A percentile compares a stretch with the other conserved stretches of the same genome.
These are phyloP conservation scores for Drosophila novamexicana DNA, from an alignment of 1,140 invertebrate species.

Conservation along the genomic window DNA sequence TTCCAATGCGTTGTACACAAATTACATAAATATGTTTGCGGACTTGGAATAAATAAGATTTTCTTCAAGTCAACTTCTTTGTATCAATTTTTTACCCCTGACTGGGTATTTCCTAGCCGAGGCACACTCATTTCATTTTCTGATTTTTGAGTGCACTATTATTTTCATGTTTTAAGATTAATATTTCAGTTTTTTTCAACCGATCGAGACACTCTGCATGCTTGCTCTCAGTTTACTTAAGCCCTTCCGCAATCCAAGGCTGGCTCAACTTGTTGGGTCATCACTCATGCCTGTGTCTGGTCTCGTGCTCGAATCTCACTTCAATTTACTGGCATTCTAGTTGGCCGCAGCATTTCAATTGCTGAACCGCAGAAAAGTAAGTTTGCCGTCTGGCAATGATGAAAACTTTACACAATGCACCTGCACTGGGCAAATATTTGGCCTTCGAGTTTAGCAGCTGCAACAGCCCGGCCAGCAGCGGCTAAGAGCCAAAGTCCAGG, in stretches of 20 bases:
- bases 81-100: too few species aligned
- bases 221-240: not conserved
- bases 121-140: too few species aligned
- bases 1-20: too few species aligned
- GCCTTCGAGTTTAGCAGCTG: conserved; percentile 63
- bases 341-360: conserved; percentile 57
- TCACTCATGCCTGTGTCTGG: conserved; percentile 18
- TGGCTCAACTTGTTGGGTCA: conserved; percentile 15
- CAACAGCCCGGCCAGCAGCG: conserved; percentile 34
- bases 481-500: conserved; percentile 44
- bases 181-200: not conserved
- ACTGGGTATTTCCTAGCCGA: too few species aligned
- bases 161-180: not conserved
- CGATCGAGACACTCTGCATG: too few species aligned
- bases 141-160: not conserved
- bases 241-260: not conserved
- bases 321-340: conserved; percentile 21
- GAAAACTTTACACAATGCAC: conserved; percentile 63
- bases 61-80: too few species aligned
- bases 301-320: conserved; percentile 1
- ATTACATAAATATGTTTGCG: too few species aligned
- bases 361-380: conserved; percentile 65
- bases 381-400: conserved; percentile 49
- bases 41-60: too few species aligned
- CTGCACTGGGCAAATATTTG: conserved; percentile 73